phyloP scores from a whole-genome alignment of 2,113 vertebrate genomes.

The Bubo bubo region DNA sequence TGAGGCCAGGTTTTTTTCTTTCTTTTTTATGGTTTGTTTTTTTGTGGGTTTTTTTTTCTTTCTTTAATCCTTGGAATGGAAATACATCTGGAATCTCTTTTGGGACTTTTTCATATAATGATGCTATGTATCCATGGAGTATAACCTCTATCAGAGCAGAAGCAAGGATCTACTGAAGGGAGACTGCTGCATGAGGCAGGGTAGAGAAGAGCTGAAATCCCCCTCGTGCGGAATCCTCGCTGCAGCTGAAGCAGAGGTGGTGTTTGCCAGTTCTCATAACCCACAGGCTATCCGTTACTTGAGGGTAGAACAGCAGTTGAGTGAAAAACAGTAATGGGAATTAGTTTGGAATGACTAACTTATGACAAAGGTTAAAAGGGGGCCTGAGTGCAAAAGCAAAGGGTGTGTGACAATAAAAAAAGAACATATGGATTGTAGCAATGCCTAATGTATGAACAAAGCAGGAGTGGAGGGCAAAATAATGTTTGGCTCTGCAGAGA shows the following conservation, averaged over 20 bases:
- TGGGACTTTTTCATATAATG: fast-evolving
- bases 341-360: background rate
- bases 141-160: background rate
- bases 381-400: background rate
- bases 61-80: background rate
- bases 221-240: fast-evolving
- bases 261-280: background rate
- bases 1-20: fast-evolving
- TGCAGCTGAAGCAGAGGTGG: background rate
- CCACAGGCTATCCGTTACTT: fast-evolving
- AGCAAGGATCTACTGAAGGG: background rate
- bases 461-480: background rate
- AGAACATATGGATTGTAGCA: background rate
- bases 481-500: background rate
- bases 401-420: background rate
- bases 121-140: background rate
- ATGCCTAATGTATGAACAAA: background rate
- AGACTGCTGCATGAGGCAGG: background rate
- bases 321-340: background rate
- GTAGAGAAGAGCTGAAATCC: background rate
- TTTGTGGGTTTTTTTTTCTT: too few species aligned
- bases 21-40: too few species aligned
- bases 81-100: background rate
- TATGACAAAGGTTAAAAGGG: background rate
- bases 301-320: background rate